phyloP scores from a whole-genome alignment of 2,797 vertebrate species.

The Premnoplex brunnescens region DNA sequence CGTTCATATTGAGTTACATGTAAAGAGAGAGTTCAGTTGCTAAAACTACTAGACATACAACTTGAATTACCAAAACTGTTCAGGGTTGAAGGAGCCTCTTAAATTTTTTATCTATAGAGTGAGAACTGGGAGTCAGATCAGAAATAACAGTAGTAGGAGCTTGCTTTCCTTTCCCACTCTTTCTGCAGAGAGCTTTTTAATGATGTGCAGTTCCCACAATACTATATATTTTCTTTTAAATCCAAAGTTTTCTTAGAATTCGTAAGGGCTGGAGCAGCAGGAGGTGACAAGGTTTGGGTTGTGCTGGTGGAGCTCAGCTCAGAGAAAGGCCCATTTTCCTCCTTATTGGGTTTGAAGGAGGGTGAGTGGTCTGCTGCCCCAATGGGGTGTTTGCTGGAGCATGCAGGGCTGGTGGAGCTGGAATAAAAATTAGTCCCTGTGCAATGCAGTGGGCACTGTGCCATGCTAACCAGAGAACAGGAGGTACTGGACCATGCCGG shows the following conservation, averaged over 20 bases:
- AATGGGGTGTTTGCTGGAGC: accelerated
- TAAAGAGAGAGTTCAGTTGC: not conserved
- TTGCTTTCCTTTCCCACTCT: not conserved
- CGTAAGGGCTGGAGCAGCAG: not conserved
- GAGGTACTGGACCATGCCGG: not conserved
- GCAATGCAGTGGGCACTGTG: not conserved
- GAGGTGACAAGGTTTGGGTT: not conserved
- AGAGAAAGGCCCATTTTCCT: not conserved
- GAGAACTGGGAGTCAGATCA: not conserved
- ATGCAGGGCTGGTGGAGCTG: not conserved
- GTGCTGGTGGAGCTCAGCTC: not conserved
- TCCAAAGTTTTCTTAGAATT: not conserved
- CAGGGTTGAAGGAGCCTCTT: not conserved
- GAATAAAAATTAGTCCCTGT: not conserved
- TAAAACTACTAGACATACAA: not conserved
- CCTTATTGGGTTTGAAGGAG: not conserved
- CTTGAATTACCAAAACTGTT: not conserved
- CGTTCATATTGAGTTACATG: not conserved
- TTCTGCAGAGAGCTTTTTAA: not conserved
- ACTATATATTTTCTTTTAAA: not conserved
- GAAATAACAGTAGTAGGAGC: accelerated
- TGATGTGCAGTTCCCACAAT: not conserved
- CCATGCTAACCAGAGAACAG: too few species aligned
- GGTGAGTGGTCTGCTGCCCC: not conserved
- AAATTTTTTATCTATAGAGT: not conserved